Evolutionary conservation across 2,797 vertebrate genomes (phyloP), one percentile per base, ranked within the genome.

Genomic region (Microctenopoma steveboyesi): DNA sequence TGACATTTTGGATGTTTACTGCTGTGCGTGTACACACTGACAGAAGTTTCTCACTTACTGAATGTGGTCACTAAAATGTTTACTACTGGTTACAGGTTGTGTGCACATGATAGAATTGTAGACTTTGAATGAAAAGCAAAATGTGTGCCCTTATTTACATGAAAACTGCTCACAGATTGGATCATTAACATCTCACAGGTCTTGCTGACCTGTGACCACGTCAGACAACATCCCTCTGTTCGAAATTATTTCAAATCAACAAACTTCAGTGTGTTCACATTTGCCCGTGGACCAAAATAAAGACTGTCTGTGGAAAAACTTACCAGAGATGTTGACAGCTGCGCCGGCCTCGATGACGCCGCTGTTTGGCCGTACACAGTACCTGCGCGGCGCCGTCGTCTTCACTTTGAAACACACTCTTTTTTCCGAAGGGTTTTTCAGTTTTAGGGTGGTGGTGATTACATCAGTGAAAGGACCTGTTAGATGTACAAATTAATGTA

Each of bases 351-450:
- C 97, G 63, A 99, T 97, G 81, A 95, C 92, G 6, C 98, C 98
- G 51, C 98, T 99, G 94, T 99, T 99, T 15, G 98, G 98, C 83
- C 98, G 95, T 91, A 99, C 98, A 37, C 98, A 99, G 92, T 99
- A 99, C 86, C 98, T 93, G 76, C 97, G 96, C 4, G 98, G 98
- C 0, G 97, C 98, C 58, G 98, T 99, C 14, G 98, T 99, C 94
- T 99, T 99, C 92, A 99, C 98, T 94, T 99, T 99, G 90, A 99
- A 99, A 93, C 97, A 99, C 72, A 99, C 96, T 95, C 92, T 97
- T 90, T 87, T 97, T 66, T 99, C 97, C 63, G 98, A 98, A 1
- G 98, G 98, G 90, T 99, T 99, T 88, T 95, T 95, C 88, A 99
- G 94, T 84, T 97, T 99, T 86, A 99, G 96, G 91, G 95, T 98